phyloP scores from a whole-genome alignment of 2,797 vertebrate genomes.

The Hyperoplus lanceolatus region DNA sequence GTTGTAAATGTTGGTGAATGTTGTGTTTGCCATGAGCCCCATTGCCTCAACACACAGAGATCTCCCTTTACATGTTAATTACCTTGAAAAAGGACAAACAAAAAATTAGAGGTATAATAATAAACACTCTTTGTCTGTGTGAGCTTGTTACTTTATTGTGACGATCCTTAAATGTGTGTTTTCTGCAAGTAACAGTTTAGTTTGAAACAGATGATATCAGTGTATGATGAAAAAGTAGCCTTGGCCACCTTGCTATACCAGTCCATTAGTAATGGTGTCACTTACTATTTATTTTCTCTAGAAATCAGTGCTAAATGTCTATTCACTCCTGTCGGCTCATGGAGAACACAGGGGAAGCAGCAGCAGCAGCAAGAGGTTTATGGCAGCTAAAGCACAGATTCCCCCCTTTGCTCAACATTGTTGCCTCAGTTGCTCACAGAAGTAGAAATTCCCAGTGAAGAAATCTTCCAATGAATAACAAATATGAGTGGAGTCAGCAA shows the following conservation, averaged over 20 bases:
- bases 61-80: not conserved
- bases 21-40: not conserved
- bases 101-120: not conserved
- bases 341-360: not conserved
- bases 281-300: constrained; percentile 6
- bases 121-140: not conserved
- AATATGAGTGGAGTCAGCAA: constrained; percentile 78
- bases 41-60: not conserved
- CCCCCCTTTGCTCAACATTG: constrained; percentile 29
- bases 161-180: not conserved
- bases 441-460: constrained; percentile 29
- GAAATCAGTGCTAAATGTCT: constrained; percentile 4
- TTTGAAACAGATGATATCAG: not conserved
- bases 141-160: not conserved
- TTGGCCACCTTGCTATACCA: not conserved
- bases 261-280: not conserved
- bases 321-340: not conserved
- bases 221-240: not conserved
- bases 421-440: constrained; percentile 49
- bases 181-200: no score
- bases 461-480: constrained; percentile 52
- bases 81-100: not conserved
- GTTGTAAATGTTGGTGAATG: not conserved
- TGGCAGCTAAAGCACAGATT: constrained; percentile 21
- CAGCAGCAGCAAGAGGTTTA: constrained; percentile 27